Percentiles rank a stretch among this genome's conserved stretches.
phyloP scores from a whole-genome alignment of 2,113 vertebrate species.

The Hystrix brachyura region DNA sequence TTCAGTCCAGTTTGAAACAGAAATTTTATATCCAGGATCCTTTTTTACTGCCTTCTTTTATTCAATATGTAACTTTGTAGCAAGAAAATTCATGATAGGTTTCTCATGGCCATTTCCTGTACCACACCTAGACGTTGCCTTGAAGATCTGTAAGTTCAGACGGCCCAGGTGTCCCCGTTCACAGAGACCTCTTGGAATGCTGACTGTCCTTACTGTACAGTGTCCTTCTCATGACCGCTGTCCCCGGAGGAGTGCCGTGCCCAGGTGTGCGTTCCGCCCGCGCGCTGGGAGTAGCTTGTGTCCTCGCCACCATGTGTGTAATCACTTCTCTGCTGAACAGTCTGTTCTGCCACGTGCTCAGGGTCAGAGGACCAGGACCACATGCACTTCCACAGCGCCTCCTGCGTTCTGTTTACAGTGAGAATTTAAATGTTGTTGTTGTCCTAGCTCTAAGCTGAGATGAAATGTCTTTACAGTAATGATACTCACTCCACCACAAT shows the following conservation, averaged over 20 bases:
- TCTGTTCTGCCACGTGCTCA: not conserved
- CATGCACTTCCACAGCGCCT: constrained; percentile 63
- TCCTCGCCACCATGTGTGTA: not conserved
- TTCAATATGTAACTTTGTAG: not conserved
- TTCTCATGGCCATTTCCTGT: not conserved
- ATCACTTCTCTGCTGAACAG: not conserved
- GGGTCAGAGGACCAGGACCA: constrained; percentile 47
- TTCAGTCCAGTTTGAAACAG: constrained; percentile 20
- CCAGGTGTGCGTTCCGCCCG: rapidly evolving
- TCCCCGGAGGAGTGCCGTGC: not conserved
- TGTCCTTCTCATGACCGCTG: not conserved
- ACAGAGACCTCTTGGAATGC: not conserved
- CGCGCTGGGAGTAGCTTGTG: too few species aligned
- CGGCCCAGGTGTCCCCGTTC: not conserved
- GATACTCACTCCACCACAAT: not conserved
- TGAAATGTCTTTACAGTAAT: not conserved
- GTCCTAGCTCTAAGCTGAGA: not conserved
- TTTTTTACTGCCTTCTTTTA: not conserved
- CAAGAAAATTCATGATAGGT: not conserved
- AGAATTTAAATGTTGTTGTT: not conserved
- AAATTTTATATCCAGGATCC: not conserved
- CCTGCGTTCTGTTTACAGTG: constrained; percentile 48
- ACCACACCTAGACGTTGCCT: not conserved
- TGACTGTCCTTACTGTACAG: not conserved
- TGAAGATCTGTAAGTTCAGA: not conserved